phyloP scores from a whole-genome alignment of 2,797 vertebrate species.

The Hippoglossus hippoglossus region DNA sequence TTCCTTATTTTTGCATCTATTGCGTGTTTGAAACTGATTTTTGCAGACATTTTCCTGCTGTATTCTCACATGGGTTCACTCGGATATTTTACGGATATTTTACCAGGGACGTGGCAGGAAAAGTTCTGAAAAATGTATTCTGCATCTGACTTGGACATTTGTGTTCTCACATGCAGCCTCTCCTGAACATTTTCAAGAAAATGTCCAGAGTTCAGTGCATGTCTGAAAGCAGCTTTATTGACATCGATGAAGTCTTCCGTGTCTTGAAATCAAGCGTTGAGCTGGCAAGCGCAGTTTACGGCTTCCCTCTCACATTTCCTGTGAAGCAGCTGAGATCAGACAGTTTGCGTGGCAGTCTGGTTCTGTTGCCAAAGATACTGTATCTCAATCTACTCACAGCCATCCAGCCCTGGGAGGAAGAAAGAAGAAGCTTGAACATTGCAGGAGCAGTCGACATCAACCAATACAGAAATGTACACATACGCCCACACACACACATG shows the following conservation, averaged over 20 bases:
- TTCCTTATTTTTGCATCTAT: no score
- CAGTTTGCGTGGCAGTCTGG: slow-evolving; percentile 36
- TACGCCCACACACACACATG: slow-evolving; percentile 1
- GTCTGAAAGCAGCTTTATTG: neutral
- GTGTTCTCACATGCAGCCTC: no score
- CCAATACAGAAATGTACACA: slow-evolving; percentile 24
- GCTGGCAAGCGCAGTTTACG: neutral
- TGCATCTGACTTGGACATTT: no score
- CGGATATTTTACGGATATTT: no score
- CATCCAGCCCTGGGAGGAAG: slow-evolving; percentile 45
- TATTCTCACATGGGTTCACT: no score
- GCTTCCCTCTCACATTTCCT: slow-evolving; percentile 18
- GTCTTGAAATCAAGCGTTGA: slow-evolving; percentile 7
- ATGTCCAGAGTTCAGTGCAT: neutral
- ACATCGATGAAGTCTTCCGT: neutral
- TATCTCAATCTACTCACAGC: slow-evolving; percentile 59
- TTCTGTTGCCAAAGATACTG: slow-evolving; percentile 68
- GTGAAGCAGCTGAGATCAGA: slow-evolving; percentile 59
- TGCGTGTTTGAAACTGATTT: no score
- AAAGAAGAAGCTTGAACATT: slow-evolving; percentile 42
- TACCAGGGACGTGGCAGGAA: no score
- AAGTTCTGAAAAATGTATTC: no score
- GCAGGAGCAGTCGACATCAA: slow-evolving; percentile 44
- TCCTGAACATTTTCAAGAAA: neutral
- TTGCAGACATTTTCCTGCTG: no score